A percentile compares a stretch with the other conserved stretches of the same genome.
Evolutionary conservation across 2,888 invertebrate species (phyloP).

Genomic region (Labia minor): DNA sequence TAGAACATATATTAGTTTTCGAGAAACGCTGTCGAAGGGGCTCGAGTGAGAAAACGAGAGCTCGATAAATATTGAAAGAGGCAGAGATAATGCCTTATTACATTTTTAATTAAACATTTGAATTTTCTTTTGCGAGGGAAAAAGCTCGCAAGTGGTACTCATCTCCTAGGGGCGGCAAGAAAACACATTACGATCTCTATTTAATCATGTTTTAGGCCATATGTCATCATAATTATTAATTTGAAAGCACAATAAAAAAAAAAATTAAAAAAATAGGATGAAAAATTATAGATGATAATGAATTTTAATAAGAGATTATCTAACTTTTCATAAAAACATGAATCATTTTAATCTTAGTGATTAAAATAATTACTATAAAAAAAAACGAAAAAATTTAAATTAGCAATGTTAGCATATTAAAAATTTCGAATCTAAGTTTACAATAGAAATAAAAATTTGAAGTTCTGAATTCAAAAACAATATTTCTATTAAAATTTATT

Average conservation of each 20-base stretch:
- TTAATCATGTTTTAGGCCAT: background rate
- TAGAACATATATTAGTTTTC: conserved; percentile 8
- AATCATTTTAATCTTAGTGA: too few relatives aligned
- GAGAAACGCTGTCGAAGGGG: background rate
- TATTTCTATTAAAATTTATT: too few relatives aligned
- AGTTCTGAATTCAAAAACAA: too few relatives aligned
- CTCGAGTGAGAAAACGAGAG: background rate
- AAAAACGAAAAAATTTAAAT: too few relatives aligned
- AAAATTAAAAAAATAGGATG: background rate
- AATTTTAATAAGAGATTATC: too few relatives aligned
- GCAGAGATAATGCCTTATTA: conserved; percentile 13
- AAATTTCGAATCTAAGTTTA: too few relatives aligned
- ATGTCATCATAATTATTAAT: background rate
- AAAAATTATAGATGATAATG: too few relatives aligned
- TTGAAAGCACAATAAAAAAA: background rate
- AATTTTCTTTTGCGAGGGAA: background rate
- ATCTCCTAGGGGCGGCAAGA: background rate
- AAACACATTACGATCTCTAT: background rate
- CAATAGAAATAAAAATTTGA: too few relatives aligned
- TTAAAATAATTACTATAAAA: too few relatives aligned
- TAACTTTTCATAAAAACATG: too few relatives aligned
- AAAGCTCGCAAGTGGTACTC: background rate
- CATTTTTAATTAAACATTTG: conserved; percentile 5
- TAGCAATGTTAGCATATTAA: too few relatives aligned
- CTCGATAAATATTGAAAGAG: conserved; percentile 8